These are phyloP conservation scores for Stegastes partitus DNA, from an alignment of 2,113 vertebrate species.

Conservation along the genomic window DNA sequence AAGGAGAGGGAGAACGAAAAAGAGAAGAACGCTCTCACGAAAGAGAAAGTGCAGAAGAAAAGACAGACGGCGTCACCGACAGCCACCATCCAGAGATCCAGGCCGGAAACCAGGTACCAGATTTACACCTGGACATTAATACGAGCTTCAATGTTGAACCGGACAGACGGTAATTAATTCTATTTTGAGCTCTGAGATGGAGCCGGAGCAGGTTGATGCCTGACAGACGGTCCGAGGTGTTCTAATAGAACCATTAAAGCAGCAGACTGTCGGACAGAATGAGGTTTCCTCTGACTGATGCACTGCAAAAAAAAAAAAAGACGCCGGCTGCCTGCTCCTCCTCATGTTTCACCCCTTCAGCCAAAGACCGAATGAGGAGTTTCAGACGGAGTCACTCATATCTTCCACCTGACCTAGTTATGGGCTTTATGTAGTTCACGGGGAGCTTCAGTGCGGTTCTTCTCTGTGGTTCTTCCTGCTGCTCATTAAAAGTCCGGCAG, in stretches of 20 bases:
- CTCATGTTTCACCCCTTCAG: conserved; percentile 26
- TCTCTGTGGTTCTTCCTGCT: neutral
- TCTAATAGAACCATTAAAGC: conserved; percentile 31
- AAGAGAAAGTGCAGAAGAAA: conserved; percentile 90
- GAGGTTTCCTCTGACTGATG: conserved; percentile 37
- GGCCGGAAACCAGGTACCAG: conserved; percentile 78
- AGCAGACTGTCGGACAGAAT: conserved; percentile 31
- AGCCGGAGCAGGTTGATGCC: conserved; percentile 35
- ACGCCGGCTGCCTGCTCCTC: conserved; percentile 8
- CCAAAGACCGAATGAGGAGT: conserved; percentile 17
- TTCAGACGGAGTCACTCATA: conserved; percentile 2
- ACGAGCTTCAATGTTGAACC: no score
- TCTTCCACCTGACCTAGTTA: conserved; percentile 58
- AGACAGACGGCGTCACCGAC: conserved; percentile 80
- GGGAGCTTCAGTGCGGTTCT: conserved; percentile 32
- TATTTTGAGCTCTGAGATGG: neutral
- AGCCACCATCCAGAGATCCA: conserved; percentile 71
- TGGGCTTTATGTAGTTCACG: neutral
- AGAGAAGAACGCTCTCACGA: conserved; percentile 91
- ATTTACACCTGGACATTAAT: no score
- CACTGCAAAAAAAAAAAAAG: neutral
- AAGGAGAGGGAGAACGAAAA: conserved; percentile 96
- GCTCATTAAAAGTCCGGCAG: no score
- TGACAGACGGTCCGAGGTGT: conserved; percentile 52
- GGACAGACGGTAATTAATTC: neutral